These are phyloP conservation scores for Thumatha senex DNA, from an alignment of 2,888 invertebrate genomes.

Conservation along the genomic window DNA sequence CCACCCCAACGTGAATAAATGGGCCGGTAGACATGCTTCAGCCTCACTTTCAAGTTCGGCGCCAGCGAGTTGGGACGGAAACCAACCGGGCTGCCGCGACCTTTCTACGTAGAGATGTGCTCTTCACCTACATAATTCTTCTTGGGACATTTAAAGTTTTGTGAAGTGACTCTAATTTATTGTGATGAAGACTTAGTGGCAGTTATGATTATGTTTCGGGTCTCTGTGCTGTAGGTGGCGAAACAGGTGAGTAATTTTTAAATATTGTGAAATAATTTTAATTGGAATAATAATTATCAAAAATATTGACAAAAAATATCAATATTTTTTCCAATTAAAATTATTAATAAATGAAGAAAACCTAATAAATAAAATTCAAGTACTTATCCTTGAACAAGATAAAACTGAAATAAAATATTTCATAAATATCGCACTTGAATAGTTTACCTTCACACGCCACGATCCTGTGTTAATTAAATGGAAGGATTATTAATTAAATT, in stretches of 20 bases:
- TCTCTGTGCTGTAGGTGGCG: slow-evolving; percentile 41
- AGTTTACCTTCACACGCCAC: no score
- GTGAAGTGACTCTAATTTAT: slow-evolving; percentile 44
- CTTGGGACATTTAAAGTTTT: slow-evolving; percentile 39
- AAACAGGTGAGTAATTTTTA: slow-evolving; percentile 66
- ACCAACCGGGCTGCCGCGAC: slow-evolving; percentile 38
- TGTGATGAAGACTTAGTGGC: slow-evolving; percentile 55
- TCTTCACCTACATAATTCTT: slow-evolving; percentile 41
- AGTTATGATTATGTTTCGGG: slow-evolving; percentile 48
- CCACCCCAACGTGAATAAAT: slow-evolving; percentile 67
- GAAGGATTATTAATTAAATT: no score
- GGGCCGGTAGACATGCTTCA: slow-evolving; percentile 52
- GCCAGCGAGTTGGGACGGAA: slow-evolving; percentile 52
- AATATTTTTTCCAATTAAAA: no score
- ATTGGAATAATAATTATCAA: no score
- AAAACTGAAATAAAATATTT: no score
- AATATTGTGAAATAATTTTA: no score
- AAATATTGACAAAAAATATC: no score
- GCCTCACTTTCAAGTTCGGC: slow-evolving; percentile 65
- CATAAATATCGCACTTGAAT: no score
- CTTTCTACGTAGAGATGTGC: slow-evolving; percentile 55
- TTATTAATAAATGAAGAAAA: no score
- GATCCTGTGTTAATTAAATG: no score
- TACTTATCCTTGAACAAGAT: no score
- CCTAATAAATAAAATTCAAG: no score